Conservation (phyloP, 2,888 invertebrate genomes). For the Dynastes maya region DNA sequence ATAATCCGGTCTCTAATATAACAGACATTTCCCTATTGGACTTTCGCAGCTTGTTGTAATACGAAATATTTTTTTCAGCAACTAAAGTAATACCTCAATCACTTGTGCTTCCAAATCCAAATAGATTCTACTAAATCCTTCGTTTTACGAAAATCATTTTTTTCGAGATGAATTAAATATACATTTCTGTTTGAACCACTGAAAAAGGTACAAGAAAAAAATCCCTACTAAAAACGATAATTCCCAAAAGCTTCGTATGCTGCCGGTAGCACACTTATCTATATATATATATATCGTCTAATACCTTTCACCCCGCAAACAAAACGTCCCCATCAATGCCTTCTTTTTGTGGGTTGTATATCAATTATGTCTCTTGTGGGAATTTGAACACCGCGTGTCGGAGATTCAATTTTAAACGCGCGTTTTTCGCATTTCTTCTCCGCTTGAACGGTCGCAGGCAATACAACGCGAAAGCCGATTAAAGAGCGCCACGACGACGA, state of each 20-base stretch:
- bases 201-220: background rate
- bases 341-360: slow-evolving; percentile 27
- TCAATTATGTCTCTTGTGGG: slow-evolving; percentile 29
- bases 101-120: too few species aligned
- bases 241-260: background rate
- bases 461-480: slow-evolving; percentile 37
- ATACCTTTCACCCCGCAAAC: slow-evolving; percentile 13
- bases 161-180: slow-evolving; percentile 6
- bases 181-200: background rate
- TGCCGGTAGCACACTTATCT: slow-evolving; percentile 6
- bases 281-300: background rate
- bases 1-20: too few species aligned
- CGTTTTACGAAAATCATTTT: background rate
- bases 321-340: slow-evolving; percentile 12
- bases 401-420: slow-evolving; percentile 33
- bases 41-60: too few species aligned
- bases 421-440: slow-evolving; percentile 29
- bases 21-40: too few species aligned
- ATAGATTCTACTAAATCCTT: too few species aligned
- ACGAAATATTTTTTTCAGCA: too few species aligned
- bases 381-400: background rate
- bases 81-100: too few species aligned
- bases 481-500: slow-evolving; percentile 32
- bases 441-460: slow-evolving; percentile 22
- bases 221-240: slow-evolving; percentile 1